Evolutionary conservation across 2,797 vertebrate genomes (phyloP), one percentile per base, ranked within the genome.

Genomic region (Poecilia picta): DNA sequence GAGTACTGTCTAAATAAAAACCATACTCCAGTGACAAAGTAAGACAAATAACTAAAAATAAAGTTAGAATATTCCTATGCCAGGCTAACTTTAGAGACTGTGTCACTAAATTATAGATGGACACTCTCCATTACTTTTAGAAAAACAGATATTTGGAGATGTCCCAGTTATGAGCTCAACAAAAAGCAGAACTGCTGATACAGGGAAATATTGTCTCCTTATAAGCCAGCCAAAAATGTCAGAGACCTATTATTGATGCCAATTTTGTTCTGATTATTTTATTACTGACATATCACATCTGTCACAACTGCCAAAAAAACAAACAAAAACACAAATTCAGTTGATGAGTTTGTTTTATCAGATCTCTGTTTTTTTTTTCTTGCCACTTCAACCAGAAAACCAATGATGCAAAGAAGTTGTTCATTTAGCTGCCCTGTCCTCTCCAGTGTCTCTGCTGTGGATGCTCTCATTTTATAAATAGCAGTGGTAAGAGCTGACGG

Each of bases 381-480:
- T 36, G 28, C 31, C 62, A 31, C 43, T 20, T 0, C 71, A 46
- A 53, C 20, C 70, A n/a, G 31, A 5, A 77, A 47, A 70, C 33
- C 5, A 28, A 76, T 5, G 66, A 57, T n/a, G 10, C 72, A 1
- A 73, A 18, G 25, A 15, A 75, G 81, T n/a, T 1, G n/a, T 55
- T 70, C 76, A 31, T 71, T 73, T 76, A 75, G 81, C 28, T 5
- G 25, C 25, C 53, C 43, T 12, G n/a, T n/a, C 53, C 28, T 53
- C 45, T 39, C 25, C 41, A 39, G 70, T 70, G 80, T 51, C 41
- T 71, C 68, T 71, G 15, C 68, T 18, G 25, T 46, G 76, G 59
- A 62, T n/a, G 46, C 2, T 76, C 77, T 36, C 25, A 6, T 0
- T 57, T 83, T 92, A 92, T 88, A 87, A 92, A 92, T 89, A 93